Base-by-base conservation (phyloP, 2,888 invertebrate genomes). In the Phyto melanocephala region DNA sequence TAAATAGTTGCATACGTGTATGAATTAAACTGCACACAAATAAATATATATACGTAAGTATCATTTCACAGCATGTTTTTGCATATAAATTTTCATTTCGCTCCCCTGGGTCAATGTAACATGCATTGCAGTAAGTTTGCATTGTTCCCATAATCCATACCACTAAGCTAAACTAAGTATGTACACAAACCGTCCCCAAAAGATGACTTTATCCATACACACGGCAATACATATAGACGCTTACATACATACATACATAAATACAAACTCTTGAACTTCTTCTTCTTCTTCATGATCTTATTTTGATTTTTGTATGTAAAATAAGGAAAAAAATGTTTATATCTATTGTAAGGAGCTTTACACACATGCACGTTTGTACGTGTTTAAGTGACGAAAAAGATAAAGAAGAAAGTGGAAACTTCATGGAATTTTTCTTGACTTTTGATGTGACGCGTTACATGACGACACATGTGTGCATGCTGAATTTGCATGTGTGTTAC, bases 41-140 rank as follows among this genome's bases (percentile, higher is more conserved):
- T n/a, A n/a, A n/a, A n/a, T n/a, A n/a, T n/a, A 71, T 52, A 71
- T 65, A 60, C 35, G 76, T 76, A 71, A 67, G 76, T 77, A 72
- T 81, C 54, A 77, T 63, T 68, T 68, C 68, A 17, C 68, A 81
- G 62, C 72, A 74, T 81, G 67, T 77, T 81, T 77, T 72, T 45
- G 62, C 81, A 81, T 70, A 74, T 63, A 81, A 78, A 81, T 78
- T 68, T 67, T 58, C 33, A 63, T 62, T 81, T 78, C 62, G 58
- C 62, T 74, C 81, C 63, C 72, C 40, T 74, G 77, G 77, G 81
- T 78, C 74, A 81, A 74, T 78, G 77, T 70, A 81, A 81, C 81
- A 58, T 70, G 33, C 56, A 78, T 17, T 74, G 74, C 74, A 78
- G 77, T 42, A 56, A 62, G 35, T 35, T 47, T 68, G 47, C 50